Evolutionary conservation across 2,888 invertebrate species (phyloP).

Genomic region (Harpalus rubripes): DNA sequence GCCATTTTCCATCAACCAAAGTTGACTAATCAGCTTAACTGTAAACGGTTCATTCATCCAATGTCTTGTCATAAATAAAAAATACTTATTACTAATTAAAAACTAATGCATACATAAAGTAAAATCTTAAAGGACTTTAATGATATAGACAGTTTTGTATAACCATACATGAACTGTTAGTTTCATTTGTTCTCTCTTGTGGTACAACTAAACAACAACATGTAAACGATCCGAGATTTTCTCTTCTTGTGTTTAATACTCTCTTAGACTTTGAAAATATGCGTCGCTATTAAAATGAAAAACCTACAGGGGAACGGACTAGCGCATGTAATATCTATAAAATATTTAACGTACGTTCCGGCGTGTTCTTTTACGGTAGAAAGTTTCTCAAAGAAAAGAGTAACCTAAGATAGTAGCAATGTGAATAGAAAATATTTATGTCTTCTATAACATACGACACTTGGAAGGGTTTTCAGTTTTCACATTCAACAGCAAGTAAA

Average conservation of each 20-base stretch:
- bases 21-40: no score
- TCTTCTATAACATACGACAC: slow-evolving; percentile 21
- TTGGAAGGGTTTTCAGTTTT: not conserved
- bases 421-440: slow-evolving; percentile 44
- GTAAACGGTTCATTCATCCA: no score
- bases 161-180: no score
- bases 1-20: no score
- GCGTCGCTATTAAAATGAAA: slow-evolving; percentile 46
- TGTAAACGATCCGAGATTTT: not conserved
- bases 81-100: no score
- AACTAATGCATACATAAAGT: no score
- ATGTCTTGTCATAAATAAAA: no score
- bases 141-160: no score
- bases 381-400: slow-evolving; percentile 26
- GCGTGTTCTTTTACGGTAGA: slow-evolving; percentile 10
- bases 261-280: slow-evolving; percentile 35
- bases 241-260: slow-evolving; percentile 9
- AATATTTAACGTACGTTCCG: slow-evolving; percentile 39
- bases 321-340: slow-evolving; percentile 45
- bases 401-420: slow-evolving; percentile 14
- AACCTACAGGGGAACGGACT: slow-evolving; percentile 29
- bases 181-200: no score
- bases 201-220: no score
- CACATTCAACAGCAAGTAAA: not conserved
- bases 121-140: no score